Percentiles rank a stretch among this genome's conserved stretches.
Conservation (phyloP, 2,888 invertebrate genomes). For the Germaria angustata region DNA sequence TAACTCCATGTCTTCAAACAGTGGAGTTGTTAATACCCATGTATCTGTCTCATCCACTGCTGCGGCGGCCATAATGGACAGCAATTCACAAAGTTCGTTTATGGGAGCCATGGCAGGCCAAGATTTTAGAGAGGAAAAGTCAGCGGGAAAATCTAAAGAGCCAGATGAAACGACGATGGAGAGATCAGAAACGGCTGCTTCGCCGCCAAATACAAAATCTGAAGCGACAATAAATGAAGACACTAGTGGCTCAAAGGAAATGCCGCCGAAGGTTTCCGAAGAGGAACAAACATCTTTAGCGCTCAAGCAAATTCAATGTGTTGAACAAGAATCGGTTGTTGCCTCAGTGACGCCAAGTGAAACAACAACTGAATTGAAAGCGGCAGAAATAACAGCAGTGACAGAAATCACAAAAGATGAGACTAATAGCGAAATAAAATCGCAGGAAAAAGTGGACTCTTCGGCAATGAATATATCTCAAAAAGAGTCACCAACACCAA, state of each 20-base stretch:
- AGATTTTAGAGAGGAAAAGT: constrained; percentile 58
- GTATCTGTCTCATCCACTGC: constrained; percentile 73
- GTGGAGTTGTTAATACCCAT: constrained; percentile 72
- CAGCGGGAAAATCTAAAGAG: constrained; percentile 41
- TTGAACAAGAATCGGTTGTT: constrained; percentile 13
- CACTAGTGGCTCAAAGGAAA: constrained; percentile 39
- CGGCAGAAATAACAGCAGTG: neutral
- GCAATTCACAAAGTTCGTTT: constrained; percentile 76
- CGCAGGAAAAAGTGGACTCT: constrained; percentile 18
- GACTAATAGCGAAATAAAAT: constrained; percentile 13
- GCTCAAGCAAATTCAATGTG: neutral
- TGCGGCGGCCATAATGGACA: constrained; percentile 75
- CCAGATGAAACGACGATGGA: constrained; percentile 54
- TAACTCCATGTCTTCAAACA: constrained; percentile 77
- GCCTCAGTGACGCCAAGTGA: neutral
- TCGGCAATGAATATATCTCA: neutral
- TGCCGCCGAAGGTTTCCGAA: neutral
- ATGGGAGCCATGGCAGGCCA: constrained; percentile 64
- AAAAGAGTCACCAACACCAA: constrained; percentile 3
- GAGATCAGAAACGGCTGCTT: constrained; percentile 15
- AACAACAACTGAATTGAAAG: neutral
- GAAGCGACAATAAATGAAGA: constrained; percentile 56
- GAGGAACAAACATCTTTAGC: constrained; percentile 27
- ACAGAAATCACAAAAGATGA: constrained; percentile 34
- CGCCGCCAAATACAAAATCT: constrained; percentile 5